These are phyloP conservation scores for Sebastes vulpes DNA, from an alignment of 2,797 vertebrate species.

Conservation along the genomic window DNA sequence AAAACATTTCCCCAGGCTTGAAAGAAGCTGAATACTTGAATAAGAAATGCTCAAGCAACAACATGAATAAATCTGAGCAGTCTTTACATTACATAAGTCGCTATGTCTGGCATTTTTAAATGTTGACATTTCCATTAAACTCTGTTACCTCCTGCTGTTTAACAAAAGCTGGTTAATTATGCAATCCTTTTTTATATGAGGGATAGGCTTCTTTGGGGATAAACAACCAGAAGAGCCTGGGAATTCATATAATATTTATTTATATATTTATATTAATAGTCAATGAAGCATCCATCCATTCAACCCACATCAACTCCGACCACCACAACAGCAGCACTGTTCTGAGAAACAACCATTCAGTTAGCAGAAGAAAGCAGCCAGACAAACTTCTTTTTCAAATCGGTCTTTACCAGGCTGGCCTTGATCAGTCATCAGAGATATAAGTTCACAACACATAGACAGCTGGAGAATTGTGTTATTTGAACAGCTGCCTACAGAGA, in stretches of 20 bases:
- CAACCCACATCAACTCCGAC: background rate
- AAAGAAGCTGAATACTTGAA: background rate
- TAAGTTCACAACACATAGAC: no score
- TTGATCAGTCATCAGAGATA: no score
- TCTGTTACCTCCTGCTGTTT: background rate
- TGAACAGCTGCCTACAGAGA: background rate
- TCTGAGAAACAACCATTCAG: background rate
- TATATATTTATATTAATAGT: background rate
- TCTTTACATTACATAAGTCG: background rate
- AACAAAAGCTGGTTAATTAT: background rate
- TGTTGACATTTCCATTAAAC: background rate
- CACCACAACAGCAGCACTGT: background rate
- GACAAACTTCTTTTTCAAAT: background rate
- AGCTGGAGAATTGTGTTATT: background rate
- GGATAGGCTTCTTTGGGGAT: background rate
- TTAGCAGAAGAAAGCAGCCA: background rate
- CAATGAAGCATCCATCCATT: background rate
- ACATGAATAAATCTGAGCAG: constrained; percentile 2
- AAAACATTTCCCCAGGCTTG: constrained; percentile 14
- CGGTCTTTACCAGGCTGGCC: background rate
- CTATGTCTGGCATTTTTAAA: background rate
- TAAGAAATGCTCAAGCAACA: background rate
- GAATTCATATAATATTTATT: background rate
- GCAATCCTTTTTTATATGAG: background rate
- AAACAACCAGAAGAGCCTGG: background rate